These are phyloP conservation scores for Podargus strigoides DNA, from an alignment of 2,797 vertebrate species.

Conservation along the genomic window DNA sequence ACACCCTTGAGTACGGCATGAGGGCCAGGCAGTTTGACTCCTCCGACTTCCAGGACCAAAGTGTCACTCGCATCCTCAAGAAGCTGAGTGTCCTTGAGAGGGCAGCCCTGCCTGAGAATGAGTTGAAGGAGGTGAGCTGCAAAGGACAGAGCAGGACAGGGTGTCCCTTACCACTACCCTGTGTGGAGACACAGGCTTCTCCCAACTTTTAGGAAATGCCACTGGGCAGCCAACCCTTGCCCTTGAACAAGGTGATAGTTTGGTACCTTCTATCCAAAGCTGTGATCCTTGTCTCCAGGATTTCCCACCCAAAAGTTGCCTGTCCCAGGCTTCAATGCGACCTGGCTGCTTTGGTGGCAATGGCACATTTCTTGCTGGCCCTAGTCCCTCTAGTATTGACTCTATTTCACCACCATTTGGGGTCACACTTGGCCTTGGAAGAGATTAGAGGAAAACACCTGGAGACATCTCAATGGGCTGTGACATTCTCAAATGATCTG, in stretches of 20 bases:
- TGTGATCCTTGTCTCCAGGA: background rate
- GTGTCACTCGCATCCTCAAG: constrained; percentile 82
- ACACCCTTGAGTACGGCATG: constrained; percentile 83
- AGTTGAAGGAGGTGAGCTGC: constrained; percentile 84
- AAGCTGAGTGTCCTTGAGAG: constrained; percentile 90
- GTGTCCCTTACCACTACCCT: background rate
- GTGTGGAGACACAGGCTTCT: background rate
- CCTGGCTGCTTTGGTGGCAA: background rate
- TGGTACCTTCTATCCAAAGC: background rate
- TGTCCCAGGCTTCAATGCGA: background rate
- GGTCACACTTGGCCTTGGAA: background rate
- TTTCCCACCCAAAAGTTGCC: background rate
- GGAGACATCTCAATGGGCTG: background rate
- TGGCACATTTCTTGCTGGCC: background rate
- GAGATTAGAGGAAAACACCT: background rate
- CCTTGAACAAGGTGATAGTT: background rate
- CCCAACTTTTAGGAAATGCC: background rate
- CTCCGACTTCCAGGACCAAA: constrained; percentile 84
- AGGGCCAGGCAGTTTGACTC: constrained; percentile 84
- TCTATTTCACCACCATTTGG: background rate
- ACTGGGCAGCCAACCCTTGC: background rate
- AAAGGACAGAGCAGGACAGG: background rate
- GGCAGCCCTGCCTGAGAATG: constrained; percentile 76
- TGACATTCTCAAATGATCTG: background rate
- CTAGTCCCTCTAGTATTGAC: no score